Base-by-base conservation (phyloP, 1,140 invertebrate species). In the Orussus abietinus region DNA sequence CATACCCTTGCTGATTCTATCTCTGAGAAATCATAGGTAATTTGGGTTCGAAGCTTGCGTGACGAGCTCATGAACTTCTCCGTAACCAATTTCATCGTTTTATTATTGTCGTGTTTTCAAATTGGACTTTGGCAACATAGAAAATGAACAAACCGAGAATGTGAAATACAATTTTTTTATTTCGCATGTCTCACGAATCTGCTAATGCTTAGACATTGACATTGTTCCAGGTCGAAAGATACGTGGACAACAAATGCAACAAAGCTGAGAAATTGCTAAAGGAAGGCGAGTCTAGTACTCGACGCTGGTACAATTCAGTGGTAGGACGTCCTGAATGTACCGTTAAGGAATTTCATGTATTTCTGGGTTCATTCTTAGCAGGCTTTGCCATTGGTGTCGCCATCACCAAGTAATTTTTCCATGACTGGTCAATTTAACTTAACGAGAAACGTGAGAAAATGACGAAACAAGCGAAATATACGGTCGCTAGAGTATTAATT, bases 171-270 rank as follows among this genome's bases (percentile, higher is more conserved):
- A 21, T 17, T 14, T 21, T 45, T 11, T 38, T 18, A 21, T 52
- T 53, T n/a, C n/a, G n/a, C n/a, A n/a, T n/a, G n/a, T n/a, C n/a
- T n/a, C n/a, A n/a, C n/a, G n/a, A n/a, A n/a, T n/a, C n/a, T n/a
- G n/a, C n/a, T n/a, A n/a, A n/a, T n/a, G n/a, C n/a, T n/a, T n/a
- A n/a, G n/a, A n/a, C n/a, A n/a, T n/a, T n/a, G n/a, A n/a, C n/a
- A 34, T 34, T 59, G 38, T 80, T 80, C 39, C 68, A 88, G 84
- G 77, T 85, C 39, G 85, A 85, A 60, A 76, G 81, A 66, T 88
- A 74, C 76, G 79, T 88, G 40, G 86, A 89, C 64, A 80, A 79
- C 38, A 88, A 88, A 75, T 41, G 88, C 42, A 82, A 87, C 55
- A 85, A 84, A 72, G 85, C 84, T 37, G 86, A 88, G 61, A 76